Evolutionary conservation across 2,888 invertebrate genomes (phyloP).

Genomic region (Allacma fusca): DNA sequence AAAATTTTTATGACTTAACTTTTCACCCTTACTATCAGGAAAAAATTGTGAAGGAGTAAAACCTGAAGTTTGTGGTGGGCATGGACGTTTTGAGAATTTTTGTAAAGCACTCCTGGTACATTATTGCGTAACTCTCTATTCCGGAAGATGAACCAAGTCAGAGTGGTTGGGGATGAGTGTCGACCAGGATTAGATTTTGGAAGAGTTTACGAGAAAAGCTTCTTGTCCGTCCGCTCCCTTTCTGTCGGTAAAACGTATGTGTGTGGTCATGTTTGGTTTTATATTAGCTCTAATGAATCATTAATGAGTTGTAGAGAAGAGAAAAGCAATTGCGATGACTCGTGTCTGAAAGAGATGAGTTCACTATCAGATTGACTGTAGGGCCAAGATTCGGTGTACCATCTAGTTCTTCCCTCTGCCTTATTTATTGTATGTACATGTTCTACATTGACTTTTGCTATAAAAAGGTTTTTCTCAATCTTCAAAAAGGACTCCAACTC

Average conservation of each 20-base stretch:
- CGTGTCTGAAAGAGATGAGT: conserved; percentile 34
- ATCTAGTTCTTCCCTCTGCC: not conserved
- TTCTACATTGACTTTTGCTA: not conserved
- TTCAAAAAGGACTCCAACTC: conserved; percentile 1
- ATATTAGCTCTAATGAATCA: conserved; percentile 52
- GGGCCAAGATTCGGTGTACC: not conserved
- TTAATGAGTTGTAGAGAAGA: conserved; percentile 49
- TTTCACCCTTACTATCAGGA: not conserved
- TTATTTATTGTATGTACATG: not conserved
- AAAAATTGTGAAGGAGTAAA: not conserved
- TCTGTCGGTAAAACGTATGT: conserved; percentile 14
- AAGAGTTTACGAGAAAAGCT: conserved; percentile 24
- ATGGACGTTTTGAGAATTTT: conserved; percentile 11
- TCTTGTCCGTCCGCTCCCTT: not conserved
- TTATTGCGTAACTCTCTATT: not conserved
- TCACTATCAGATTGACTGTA: conserved; percentile 18
- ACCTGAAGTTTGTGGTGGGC: not conserved
- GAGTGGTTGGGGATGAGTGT: conserved; percentile 21
- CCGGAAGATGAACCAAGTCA: not conserved
- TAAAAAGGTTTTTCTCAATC: not conserved
- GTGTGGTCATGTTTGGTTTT: conserved; percentile 34
- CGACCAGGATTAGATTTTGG: conserved; percentile 21
- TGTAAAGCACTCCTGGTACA: not conserved
- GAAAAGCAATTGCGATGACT: conserved; percentile 43
- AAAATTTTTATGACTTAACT: conserved; percentile 27